phyloP scores from a whole-genome alignment of 2,113 vertebrate species.

The Oceanodroma tethys region DNA sequence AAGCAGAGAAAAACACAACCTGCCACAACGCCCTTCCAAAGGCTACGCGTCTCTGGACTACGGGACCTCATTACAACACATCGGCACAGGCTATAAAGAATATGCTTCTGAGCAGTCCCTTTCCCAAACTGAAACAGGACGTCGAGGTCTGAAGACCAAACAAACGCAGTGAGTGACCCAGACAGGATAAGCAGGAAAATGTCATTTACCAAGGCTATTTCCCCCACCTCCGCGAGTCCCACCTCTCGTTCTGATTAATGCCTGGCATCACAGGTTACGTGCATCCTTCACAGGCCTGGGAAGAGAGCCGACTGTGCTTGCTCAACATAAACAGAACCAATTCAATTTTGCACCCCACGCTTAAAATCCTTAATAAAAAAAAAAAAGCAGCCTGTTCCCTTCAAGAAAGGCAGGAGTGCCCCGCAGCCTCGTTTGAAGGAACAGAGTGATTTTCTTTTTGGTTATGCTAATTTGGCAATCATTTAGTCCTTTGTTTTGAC shows the following conservation, averaged over 20 bases:
- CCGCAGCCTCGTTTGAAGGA: background rate
- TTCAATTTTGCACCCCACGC: background rate
- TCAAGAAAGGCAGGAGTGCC: background rate
- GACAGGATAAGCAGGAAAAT: background rate
- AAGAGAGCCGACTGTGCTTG: background rate
- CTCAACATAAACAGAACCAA: background rate
- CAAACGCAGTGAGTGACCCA: background rate
- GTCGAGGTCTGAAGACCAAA: background rate
- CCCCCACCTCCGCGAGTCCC: background rate
- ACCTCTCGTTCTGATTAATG: background rate
- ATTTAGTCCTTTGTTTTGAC: background rate
- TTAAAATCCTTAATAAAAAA: background rate
- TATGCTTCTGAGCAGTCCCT: background rate
- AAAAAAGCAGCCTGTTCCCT: background rate
- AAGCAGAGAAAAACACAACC: background rate
- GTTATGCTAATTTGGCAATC: background rate
- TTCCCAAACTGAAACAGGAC: background rate
- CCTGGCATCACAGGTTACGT: background rate
- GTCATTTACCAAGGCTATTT: background rate
- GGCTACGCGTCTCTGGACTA: accelerated
- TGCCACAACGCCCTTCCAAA: background rate
- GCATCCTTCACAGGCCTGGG: background rate
- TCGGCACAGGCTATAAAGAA: background rate
- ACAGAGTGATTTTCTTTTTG: background rate
- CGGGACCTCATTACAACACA: accelerated